phyloP scores from a whole-genome alignment of 1,140 invertebrate genomes.

The Hyles vespertilio region DNA sequence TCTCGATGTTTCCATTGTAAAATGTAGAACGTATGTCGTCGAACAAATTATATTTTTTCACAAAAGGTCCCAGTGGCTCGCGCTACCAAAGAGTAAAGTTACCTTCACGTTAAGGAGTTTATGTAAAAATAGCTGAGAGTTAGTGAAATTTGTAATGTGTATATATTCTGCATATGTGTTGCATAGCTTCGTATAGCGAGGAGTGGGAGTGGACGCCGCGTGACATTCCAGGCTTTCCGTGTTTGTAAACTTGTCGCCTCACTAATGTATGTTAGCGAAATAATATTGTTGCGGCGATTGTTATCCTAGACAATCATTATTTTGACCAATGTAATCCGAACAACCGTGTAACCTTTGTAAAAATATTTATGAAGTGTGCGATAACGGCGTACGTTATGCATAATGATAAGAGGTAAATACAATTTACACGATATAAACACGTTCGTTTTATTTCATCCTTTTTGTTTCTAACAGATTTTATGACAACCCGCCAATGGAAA shows the following conservation, averaged over 20 bases:
- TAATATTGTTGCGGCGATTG: conserved; percentile 16
- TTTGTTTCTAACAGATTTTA: background rate
- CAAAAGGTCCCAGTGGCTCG: conserved; percentile 42
- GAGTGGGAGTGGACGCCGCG: conserved; percentile 16
- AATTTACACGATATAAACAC: conserved; percentile 67
- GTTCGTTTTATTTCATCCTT: conserved; percentile 37
- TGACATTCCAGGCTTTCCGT: conserved; percentile 60
- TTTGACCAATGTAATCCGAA: conserved; percentile 72
- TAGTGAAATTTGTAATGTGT: conserved; percentile 47
- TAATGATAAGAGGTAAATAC: conserved; percentile 71
- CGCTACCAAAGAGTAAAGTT: conserved; percentile 73
- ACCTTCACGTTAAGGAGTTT: conserved; percentile 67
- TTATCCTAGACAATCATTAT: conserved; percentile 55
- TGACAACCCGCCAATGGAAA: too few relatives aligned
- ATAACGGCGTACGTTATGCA: conserved; percentile 61
- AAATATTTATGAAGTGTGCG: conserved; percentile 60
- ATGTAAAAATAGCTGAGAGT: conserved; percentile 60
- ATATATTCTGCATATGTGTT: conserved; percentile 61
- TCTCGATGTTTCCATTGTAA: conserved; percentile 9
- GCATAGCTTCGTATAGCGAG: conserved; percentile 38
- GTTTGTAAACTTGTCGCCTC: conserved; percentile 35
- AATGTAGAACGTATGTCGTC: conserved; percentile 7
- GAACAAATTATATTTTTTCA: conserved; percentile 36
- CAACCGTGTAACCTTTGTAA: conserved; percentile 68
- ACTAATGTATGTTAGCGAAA: conserved; percentile 11